Evolutionary conservation across 2,113 vertebrate genomes (phyloP).

Genomic region (Lepisosteus osseus): DNA sequence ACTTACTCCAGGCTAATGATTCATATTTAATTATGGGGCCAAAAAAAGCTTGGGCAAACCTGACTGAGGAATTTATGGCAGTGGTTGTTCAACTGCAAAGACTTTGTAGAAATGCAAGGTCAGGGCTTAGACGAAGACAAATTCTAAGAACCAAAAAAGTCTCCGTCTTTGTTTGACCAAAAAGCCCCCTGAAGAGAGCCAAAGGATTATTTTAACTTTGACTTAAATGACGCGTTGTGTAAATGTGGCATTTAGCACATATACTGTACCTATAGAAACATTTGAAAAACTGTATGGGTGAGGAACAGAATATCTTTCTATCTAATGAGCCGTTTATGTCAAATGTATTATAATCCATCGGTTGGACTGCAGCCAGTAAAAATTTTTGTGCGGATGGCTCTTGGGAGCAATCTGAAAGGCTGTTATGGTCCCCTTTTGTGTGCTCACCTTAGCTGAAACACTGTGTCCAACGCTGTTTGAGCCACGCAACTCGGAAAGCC

Average conservation of each 20-base stretch:
- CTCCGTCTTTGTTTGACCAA: background rate
- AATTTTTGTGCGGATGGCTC: background rate
- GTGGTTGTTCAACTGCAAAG: no score
- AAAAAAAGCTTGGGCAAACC: no score
- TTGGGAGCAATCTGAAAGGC: background rate
- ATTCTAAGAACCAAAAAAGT: no score
- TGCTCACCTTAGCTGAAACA: background rate
- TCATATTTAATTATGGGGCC: no score
- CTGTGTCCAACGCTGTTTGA: background rate
- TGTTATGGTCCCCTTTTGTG: background rate
- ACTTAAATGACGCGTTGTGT: background rate
- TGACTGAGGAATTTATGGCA: no score
- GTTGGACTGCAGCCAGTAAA: background rate
- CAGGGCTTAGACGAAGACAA: no score
- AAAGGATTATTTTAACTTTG: background rate
- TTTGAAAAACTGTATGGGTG: background rate
- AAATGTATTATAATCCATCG: background rate
- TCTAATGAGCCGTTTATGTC: background rate
- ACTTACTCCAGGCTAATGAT: no score
- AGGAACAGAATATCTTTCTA: background rate
- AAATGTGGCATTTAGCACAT: background rate
- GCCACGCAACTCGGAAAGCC: background rate
- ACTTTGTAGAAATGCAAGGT: no score
- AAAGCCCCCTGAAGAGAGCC: background rate
- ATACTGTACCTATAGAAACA: background rate